These are phyloP conservation scores for Eunapius fragilis DNA, from an alignment of 37 sponge, comb jelly and placozoan species.

Conservation along the genomic window DNA sequence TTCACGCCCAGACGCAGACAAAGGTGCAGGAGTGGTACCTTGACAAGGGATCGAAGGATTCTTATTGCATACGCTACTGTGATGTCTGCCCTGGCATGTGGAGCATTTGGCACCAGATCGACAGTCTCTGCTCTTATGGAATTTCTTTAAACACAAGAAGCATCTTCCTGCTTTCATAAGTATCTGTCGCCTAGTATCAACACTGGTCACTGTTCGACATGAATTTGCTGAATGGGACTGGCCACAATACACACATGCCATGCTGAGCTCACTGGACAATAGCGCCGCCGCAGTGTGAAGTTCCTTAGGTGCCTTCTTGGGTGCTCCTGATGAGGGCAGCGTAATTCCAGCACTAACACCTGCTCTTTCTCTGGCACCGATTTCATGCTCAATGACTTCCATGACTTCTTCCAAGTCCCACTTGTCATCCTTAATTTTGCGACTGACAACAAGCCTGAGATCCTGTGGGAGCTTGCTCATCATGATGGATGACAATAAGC, in stretches of 20 bases:
- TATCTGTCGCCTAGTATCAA: neutral
- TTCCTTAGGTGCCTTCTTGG: neutral
- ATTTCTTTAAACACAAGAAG: neutral
- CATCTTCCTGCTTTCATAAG: slow-evolving; percentile 3
- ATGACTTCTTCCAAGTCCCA: slow-evolving; percentile 27
- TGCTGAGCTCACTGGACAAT: too few species aligned
- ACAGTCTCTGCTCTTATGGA: neutral
- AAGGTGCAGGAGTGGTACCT: too few species aligned
- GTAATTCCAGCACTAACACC: neutral
- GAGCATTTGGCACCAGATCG: neutral
- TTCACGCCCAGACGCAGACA: too few species aligned
- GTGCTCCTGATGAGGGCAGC: neutral
- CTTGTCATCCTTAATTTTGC: neutral
- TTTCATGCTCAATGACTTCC: slow-evolving; percentile 9
- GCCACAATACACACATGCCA: neutral
- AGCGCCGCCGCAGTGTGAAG: neutral
- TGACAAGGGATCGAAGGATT: too few species aligned
- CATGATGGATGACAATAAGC: slow-evolving; percentile 6
- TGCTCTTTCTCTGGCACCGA: slow-evolving; percentile 22
- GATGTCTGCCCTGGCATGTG: slow-evolving; percentile 6
- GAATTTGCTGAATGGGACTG: neutral
- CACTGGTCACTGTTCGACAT: neutral
- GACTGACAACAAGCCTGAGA: slow-evolving; percentile 13
- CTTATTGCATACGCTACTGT: slow-evolving; percentile 3
- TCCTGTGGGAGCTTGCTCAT: slow-evolving; percentile 16